Percentiles rank a stretch among this genome's conserved stretches.
Conservation (phyloP, 2,113 vertebrate species). For the Paralichthys olivaceus region DNA sequence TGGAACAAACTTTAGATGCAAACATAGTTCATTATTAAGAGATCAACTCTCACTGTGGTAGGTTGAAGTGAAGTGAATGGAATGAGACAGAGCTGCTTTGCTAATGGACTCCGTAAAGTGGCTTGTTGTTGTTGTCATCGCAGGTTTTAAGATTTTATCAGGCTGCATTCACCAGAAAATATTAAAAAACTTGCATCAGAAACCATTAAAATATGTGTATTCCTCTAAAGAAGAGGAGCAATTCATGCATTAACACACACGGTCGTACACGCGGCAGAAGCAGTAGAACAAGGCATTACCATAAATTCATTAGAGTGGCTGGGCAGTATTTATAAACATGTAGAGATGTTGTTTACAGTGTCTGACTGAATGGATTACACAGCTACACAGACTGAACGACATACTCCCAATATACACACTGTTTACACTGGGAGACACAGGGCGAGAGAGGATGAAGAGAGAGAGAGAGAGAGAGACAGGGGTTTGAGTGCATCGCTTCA, state of each 20-base stretch:
- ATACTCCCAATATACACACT: conserved; percentile 77
- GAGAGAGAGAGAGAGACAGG: conserved; percentile 33
- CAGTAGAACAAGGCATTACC: conserved; percentile 81
- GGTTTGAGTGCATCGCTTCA: conserved; percentile 51
- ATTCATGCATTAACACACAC: conserved; percentile 22
- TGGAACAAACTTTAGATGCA: conserved; percentile 26
- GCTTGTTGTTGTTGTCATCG: conserved; percentile 51
- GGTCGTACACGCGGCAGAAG: conserved; percentile 55
- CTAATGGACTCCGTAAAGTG: conserved; percentile 62
- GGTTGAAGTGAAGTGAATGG: conserved; percentile 50
- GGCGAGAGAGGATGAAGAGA: conserved; percentile 34
- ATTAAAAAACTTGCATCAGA: conserved; percentile 28
- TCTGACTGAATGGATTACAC: conserved; percentile 86
- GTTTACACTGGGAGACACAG: conserved; percentile 75
- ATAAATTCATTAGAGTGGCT: conserved; percentile 86
- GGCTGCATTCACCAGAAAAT: conserved; percentile 29
- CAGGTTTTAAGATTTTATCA: conserved; percentile 63
- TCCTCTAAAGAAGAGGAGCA: conserved; percentile 4
- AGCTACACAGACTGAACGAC: conserved; percentile 82
- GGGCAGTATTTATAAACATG: conserved; percentile 85
- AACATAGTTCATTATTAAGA: conserved; percentile 48
- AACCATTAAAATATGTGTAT: conserved; percentile 43
- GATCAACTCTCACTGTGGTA: conserved; percentile 43
- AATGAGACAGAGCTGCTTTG: conserved; percentile 42
- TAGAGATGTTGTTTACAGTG: conserved; percentile 85